phyloP scores from a whole-genome alignment of 2,888 invertebrate genomes.

The Diaprepes abbreviatus region DNA sequence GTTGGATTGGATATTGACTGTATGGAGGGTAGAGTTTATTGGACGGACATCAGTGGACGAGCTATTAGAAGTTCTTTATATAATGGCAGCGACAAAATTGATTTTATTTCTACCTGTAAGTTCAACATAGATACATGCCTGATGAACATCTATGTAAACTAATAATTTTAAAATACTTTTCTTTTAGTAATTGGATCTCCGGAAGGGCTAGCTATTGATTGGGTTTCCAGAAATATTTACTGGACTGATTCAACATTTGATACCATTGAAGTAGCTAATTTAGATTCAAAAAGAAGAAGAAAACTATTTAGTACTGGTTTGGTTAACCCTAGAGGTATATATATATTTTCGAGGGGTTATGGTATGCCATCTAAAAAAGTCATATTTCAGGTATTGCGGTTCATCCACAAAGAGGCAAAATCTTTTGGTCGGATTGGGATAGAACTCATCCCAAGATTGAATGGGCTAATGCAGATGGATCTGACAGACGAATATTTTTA shows the following conservation, averaged over 20 bases:
- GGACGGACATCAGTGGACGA: conserved; percentile 91
- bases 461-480: conserved; percentile 94
- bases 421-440: conserved; percentile 99
- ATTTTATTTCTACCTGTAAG: conserved; percentile 70
- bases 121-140: too few relatives aligned
- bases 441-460: conserved; percentile 92
- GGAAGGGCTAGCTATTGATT: conserved; percentile 95
- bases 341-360: too few relatives aligned
- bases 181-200: conserved; percentile 84
- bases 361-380: too few relatives aligned
- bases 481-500: conserved; percentile 79
- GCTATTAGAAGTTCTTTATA: conserved; percentile 82
- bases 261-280: conserved; percentile 90
- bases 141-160: too few relatives aligned
- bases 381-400: conserved; percentile 85
- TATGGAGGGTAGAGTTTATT: conserved; percentile 85
- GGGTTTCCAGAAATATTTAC: conserved; percentile 92
- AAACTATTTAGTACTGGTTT: conserved; percentile 83
- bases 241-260: conserved; percentile 95
- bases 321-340: conserved; percentile 84
- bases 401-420: conserved; percentile 89
- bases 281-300: conserved; percentile 82
- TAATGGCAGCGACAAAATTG: conserved; percentile 79
- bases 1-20: conserved; percentile 96
- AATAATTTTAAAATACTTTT: too few relatives aligned